Percentiles rank a stretch among this genome's conserved stretches.
phyloP scores from a whole-genome alignment of 2,113 vertebrate species.

The Casuarius casuarius region DNA sequence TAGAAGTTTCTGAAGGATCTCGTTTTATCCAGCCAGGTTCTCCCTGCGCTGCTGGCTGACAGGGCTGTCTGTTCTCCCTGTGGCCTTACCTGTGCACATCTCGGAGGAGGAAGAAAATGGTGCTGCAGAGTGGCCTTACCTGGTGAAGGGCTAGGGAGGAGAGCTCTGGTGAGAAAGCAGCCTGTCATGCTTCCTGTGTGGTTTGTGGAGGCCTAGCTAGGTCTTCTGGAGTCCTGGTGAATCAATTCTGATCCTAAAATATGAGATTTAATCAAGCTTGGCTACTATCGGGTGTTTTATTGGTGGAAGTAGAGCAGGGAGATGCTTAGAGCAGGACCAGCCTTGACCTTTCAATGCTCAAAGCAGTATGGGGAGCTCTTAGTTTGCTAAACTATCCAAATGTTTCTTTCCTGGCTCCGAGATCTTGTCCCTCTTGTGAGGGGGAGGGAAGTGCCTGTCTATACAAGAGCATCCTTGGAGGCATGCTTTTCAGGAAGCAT shows the following conservation, averaged over 20 bases:
- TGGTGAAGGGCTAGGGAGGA: not conserved
- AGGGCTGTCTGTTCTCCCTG: not conserved
- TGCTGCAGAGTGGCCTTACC: constrained; percentile 1
- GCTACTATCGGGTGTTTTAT: rapidly evolving
- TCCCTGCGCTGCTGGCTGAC: not conserved
- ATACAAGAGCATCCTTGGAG: not conserved
- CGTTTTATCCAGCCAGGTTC: not conserved
- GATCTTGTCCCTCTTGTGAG: not conserved
- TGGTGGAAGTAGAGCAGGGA: not conserved
- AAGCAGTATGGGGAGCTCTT: not conserved
- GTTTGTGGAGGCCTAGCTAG: rapidly evolving
- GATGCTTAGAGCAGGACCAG: too few relatives aligned
- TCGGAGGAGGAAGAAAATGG: not conserved
- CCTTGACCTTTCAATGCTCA: not conserved
- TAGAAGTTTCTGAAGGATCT: not conserved
- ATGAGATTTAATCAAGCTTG: not conserved
- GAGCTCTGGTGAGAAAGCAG: not conserved
- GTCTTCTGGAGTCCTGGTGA: not conserved
- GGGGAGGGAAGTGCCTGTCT: not conserved
- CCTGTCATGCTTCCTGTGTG: not conserved
- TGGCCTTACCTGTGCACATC: not conserved
- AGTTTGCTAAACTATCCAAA: not conserved
- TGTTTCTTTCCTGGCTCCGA: rapidly evolving
- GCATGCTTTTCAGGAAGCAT: not conserved
- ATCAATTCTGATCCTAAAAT: not conserved